Base-by-base conservation (phyloP, 2,797 vertebrate species). In the Scolopax rusticola region DNA sequence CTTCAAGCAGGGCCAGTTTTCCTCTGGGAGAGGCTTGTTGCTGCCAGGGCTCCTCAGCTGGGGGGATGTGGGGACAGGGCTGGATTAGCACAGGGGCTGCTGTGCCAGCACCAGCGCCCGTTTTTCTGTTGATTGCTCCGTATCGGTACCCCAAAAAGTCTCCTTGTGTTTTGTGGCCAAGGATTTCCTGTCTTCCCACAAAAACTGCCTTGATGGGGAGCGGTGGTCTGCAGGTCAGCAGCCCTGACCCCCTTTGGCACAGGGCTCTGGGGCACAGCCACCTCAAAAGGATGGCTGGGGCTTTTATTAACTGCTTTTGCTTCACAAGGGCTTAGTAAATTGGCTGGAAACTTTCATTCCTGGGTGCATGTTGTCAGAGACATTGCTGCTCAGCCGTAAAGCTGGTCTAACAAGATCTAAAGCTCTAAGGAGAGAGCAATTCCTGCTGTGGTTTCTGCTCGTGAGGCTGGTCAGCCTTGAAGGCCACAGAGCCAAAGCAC, bases 151-250 rank as follows among this genome's bases (percentile, higher is more conserved):
- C 65, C 24, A 12, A 12, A 36, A 90, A 59, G 1, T 27, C 40
- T 60, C 30, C 12, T 8, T 9, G 11, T 43, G 30, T 89, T 80
- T 53, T 78, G 48, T 38, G 45, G 57, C n/a, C 48, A 20, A 87
- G 53, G 53, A 45, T 78, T 90, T 68, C 41, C 48, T 68, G 61
- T n/a, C 11, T 61, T 65, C 78, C 28, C 40, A 30, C 2, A 12
- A 43, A 56, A 56, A 5, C 15, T 30, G n/a, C 48, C 47, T 11
- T 14, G 33, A 3, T 38, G 57, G 17, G 65, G 18, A 75, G 53
- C 0, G 0, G n/a, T 16, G 50, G 28, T 23, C 64, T 1, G 0
- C 9, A 20, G 63, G 20, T 41, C 27, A 4, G 6, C 1, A 18
- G 14, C 68, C 17, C 33, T 5, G 8, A 21, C 12, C 56, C n/a